Conservation (phyloP, 2,797 vertebrate species). For the Australoheros facetus region DNA sequence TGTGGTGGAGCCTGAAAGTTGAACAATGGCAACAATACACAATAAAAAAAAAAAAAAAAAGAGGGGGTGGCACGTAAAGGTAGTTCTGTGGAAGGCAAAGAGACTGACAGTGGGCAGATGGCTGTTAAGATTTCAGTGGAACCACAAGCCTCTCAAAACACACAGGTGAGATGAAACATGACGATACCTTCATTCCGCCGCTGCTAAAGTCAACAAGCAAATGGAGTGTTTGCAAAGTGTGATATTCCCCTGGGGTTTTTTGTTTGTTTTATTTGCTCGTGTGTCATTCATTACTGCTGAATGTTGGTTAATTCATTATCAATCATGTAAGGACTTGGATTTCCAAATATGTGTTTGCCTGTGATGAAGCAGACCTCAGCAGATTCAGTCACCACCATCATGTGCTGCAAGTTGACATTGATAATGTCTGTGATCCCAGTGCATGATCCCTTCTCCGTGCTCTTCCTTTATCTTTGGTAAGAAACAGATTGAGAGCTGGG, state of each 20-base stretch:
- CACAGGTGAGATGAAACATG: not conserved
- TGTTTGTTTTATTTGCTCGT: not conserved
- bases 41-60: not conserved
- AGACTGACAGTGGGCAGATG: not conserved
- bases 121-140: slow-evolving; percentile 12
- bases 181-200: slow-evolving; percentile 1
- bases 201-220: not conserved
- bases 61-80: not conserved
- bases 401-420: not conserved
- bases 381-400: not conserved
- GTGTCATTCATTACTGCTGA: not conserved
- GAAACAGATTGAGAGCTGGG: not conserved
- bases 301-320: not conserved
- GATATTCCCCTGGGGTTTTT: not conserved
- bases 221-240: not conserved
- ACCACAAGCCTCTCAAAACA: not conserved
- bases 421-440: not conserved
- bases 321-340: not conserved
- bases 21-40: not conserved
- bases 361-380: not conserved
- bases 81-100: slow-evolving; percentile 31
- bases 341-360: not conserved
- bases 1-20: not conserved
- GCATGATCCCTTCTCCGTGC: not conserved
- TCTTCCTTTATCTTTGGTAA: slow-evolving; percentile 4